These are phyloP conservation scores for Cephus cinctus DNA, from an alignment of 1,140 invertebrate genomes.

Conservation along the genomic window DNA sequence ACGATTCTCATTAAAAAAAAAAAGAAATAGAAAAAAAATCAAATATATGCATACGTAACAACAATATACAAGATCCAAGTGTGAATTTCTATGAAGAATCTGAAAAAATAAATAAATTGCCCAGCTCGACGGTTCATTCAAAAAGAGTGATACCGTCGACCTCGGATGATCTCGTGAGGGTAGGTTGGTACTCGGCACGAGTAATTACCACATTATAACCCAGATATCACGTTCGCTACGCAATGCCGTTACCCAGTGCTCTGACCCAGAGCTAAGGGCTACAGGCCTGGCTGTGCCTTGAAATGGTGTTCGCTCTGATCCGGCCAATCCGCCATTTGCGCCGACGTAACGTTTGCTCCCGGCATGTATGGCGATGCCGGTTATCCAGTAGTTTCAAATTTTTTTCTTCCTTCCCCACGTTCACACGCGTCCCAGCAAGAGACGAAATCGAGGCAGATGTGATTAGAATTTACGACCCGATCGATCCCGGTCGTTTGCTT, in stretches of 20 bases:
- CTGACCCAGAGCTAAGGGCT: slow-evolving; percentile 50
- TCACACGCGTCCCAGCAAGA: too few species aligned
- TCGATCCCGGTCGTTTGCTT: too few species aligned
- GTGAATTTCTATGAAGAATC: too few species aligned
- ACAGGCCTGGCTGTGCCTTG: slow-evolving; percentile 30
- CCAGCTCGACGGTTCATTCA: neutral
- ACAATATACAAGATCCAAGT: too few species aligned
- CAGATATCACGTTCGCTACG: slow-evolving; percentile 35
- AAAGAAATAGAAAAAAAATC: too few species aligned
- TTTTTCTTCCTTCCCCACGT: too few species aligned
- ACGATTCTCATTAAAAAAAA: neutral
- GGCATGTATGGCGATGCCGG: slow-evolving; percentile 13
- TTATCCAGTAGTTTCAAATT: too few species aligned
- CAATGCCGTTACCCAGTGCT: slow-evolving; percentile 45
- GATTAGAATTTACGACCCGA: too few species aligned
- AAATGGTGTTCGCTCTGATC: slow-evolving; percentile 35
- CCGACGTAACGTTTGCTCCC: slow-evolving; percentile 4
- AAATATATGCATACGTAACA: too few species aligned
- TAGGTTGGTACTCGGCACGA: slow-evolving; percentile 23
- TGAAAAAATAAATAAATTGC: too few species aligned
- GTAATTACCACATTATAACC: slow-evolving; percentile 48
- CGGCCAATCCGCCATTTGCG: slow-evolving; percentile 30
- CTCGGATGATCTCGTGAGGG: slow-evolving; percentile 7
- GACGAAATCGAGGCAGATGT: too few species aligned
- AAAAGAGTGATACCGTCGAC: too few species aligned